Evolutionary conservation across 2,888 invertebrate genomes (phyloP), one percentile per base, ranked within the genome.

Genomic region (Tetragonisca angustula): DNA sequence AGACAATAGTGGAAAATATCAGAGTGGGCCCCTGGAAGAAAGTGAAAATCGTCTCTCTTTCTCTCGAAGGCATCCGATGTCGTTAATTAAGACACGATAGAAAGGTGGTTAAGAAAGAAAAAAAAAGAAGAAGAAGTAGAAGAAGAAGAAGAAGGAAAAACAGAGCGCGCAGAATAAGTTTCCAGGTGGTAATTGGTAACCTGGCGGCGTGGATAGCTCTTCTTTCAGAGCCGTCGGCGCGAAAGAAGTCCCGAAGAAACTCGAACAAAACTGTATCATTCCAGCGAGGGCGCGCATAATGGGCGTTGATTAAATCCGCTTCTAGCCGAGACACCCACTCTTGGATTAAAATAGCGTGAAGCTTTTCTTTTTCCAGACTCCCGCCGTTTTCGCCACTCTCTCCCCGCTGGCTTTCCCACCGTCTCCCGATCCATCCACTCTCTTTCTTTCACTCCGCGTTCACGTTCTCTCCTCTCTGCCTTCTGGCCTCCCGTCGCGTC

Each of bases 301-400:
- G 88, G 89, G 81, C 89, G 88, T 87, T 91, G 91, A 91, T 91
- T 89, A 91, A 91, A 91, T 91, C 89, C 88, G 87, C 88, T 86
- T 86, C 88, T 85, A 76, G 77, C 81, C 68, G 83, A 84, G 86
- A 88, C 85, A 81, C 88, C 76, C 90, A 89, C 84, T 89, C 79
- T 78, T 49, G 85, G 86, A 91, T 91, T 91, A 91, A 91, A 91
- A 87, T 84, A 81, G 76, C 81, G 73, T 36, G 76, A 79, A 73
- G 62, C 65, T 73, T 72, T 79, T 79, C 73, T 72, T 71, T 79
- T 67, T 54, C 61, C 24, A 11, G 15, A 21, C 36, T 1, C n/a
- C 61, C 43, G 43, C 21, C 27, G 15, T 6, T 24, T n/a, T 24
- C 19, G 61, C 54, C n/a, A 49, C 32, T 70, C 27, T 61, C 61